Evolutionary conservation across 2,797 vertebrate species (phyloP).

Genomic region (Monodelphis domestica): DNA sequence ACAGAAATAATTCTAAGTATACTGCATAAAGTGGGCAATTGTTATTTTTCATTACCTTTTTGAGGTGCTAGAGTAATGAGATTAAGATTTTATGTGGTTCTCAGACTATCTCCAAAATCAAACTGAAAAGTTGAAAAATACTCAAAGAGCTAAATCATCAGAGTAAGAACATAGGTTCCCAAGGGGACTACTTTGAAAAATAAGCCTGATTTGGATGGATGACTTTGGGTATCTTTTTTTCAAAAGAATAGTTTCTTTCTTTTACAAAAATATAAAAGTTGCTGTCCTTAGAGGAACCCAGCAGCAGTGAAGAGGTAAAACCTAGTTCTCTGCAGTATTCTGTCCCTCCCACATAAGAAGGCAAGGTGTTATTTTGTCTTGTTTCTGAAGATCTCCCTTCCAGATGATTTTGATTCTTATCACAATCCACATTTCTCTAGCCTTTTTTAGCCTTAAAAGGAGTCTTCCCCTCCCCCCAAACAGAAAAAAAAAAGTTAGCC

Average conservation of each 20-base stretch:
- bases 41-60: neutral
- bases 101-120: neutral
- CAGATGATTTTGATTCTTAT: neutral
- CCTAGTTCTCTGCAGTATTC: neutral
- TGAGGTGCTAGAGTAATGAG: neutral
- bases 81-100: neutral
- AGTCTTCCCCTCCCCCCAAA: neutral
- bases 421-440: neutral
- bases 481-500: neutral
- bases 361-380: neutral
- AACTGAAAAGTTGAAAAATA: neutral
- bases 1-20: neutral
- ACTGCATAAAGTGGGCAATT: neutral
- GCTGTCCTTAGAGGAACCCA: neutral
- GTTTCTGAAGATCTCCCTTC: neutral
- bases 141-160: neutral
- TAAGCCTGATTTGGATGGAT: neutral
- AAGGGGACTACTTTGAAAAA: neutral
- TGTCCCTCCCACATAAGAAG: neutral
- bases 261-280: neutral
- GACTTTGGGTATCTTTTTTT: neutral
- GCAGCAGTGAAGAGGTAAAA: neutral
- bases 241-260: neutral
- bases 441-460: neutral
- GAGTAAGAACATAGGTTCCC: neutral